Base-by-base conservation (phyloP, 2,888 invertebrate genomes). In the Cephus pulcher region DNA sequence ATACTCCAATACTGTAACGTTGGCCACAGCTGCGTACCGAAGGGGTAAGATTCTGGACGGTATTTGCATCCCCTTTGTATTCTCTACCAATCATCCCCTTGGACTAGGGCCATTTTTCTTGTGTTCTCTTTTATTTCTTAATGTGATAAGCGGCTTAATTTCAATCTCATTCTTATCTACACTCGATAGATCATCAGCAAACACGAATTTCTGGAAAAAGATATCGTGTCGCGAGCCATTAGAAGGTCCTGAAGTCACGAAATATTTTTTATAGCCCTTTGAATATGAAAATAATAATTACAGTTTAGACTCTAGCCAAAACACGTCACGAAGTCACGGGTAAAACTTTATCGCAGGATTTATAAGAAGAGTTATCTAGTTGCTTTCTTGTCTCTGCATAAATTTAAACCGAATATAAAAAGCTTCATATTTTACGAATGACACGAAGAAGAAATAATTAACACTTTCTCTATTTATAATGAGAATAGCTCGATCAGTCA, bases 141-240 rank as follows among this genome's bases (percentile, higher is more conserved):
- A 23, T 23, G 2, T 1, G 56, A 56, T 56, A 56, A 56, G 56
- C 6, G 9, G 2, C 9, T 56, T 56, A 56, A 56, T 23, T 56
- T 56, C 56, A 56, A 56, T 56, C 23, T 56, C 9, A 56, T 1
- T 56, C 40, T 23, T 56, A 56, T 56, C 56, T 23, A 2, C 15
- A 23, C 9, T 56, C 56, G 56, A 56, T 56, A 9, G 56, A 9
- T 23, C 56, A 23, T 23, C 2, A 0, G 23, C 9, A 9, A 23
- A 23, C 9, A 56, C 56, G 23, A 56, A 23, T 56, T 56, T 23
- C 2, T 23, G 23, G 23, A 23, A 56, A 9, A 23, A 56, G 56
- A 23, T 56, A 56, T 75, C 88, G 85, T 86, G 86, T 82, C 83
- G 81, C 75, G 75, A 82, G 76, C 79, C 84, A 85, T 88, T 85